Evolutionary conservation across 1,140 invertebrate species (phyloP), one percentile per base, ranked within the genome.

Genomic region (Atta cephalotes): DNA sequence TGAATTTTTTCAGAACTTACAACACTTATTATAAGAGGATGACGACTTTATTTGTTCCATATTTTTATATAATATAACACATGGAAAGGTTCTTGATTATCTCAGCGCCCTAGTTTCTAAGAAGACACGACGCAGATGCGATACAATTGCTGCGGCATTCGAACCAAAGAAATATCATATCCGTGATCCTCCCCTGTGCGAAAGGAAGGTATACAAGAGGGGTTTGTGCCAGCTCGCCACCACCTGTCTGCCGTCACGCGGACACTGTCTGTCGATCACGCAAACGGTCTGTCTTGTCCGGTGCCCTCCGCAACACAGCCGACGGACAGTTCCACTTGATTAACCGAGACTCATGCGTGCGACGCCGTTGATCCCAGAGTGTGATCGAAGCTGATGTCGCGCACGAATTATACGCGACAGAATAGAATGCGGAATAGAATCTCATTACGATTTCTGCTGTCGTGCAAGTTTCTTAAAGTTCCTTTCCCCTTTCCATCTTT

Each of bases 311-410:
- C 86, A 78, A 74, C 65, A 68, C 87, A 88, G 85, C 88, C 87
- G 89, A 87, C 93, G 91, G 92, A 93, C 92, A 94, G 94, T 94
- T 94, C 93, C 94, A 92, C 90, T 94, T 95, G 94, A 95, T 95
- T 94, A 94, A 94, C 92, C 92, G 87, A 51, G 92, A 91, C 93
- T 95, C 93, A 94, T 93, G 91, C 92, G 92, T 92, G 92, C 92
- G 92, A 92, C 92, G 88, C 88, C 89, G 89, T 86, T 45, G 84
- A 74, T 85, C 31, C 79, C 72, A 79, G 72, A 76, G 74, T 79
- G 56, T 86, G 79, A 90, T 87, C 88, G 79, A 87, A 78, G 56
- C 84, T 77, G 85, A 63, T 87, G 88, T 90, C 89, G 89, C 88
- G 78, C 74, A 45, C 89, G 86, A 90, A 90, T 89, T 86, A 84